Evolutionary conservation across 2,797 vertebrate species (phyloP).

Genomic region (Scomberomorus guttatus): DNA sequence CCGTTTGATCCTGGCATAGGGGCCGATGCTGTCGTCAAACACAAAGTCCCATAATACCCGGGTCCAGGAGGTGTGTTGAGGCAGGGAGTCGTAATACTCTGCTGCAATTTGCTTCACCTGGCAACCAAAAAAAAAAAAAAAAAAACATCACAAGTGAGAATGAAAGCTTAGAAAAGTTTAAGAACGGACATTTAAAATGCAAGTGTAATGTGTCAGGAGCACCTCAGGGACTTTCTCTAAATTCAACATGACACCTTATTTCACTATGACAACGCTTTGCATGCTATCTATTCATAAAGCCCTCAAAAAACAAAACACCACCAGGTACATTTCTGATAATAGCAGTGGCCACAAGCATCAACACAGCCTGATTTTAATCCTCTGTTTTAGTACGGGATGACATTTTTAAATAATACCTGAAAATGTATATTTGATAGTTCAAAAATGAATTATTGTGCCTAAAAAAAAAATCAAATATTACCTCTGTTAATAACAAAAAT

Average conservation of each 20-base stretch:
- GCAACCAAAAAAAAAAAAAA: constrained; percentile 21
- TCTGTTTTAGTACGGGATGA: no score
- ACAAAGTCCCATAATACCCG: constrained; percentile 97
- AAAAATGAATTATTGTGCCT: background rate
- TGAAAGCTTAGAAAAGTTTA: background rate
- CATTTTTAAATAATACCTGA: no score
- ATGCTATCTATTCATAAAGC: background rate
- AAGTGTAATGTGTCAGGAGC: background rate
- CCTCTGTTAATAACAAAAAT: background rate
- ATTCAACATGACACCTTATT: background rate
- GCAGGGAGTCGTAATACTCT: constrained; percentile 95
- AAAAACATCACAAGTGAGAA: background rate
- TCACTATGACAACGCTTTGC: background rate
- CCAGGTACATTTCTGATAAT: no score
- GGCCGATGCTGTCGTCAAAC: constrained; percentile 93
- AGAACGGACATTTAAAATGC: background rate
- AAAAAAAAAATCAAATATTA: background rate
- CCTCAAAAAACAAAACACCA: background rate
- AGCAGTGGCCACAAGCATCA: no score
- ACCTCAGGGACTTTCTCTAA: background rate
- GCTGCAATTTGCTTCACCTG: constrained; percentile 97
- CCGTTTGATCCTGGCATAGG: constrained; percentile 94
- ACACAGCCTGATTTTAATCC: no score
- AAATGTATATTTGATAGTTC: background rate
- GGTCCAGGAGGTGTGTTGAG: constrained; percentile 95